Percentiles rank a stretch among this genome's conserved stretches.
Conservation (phyloP, 2,888 invertebrate genomes). For the Synanthedon tipuliformis region DNA sequence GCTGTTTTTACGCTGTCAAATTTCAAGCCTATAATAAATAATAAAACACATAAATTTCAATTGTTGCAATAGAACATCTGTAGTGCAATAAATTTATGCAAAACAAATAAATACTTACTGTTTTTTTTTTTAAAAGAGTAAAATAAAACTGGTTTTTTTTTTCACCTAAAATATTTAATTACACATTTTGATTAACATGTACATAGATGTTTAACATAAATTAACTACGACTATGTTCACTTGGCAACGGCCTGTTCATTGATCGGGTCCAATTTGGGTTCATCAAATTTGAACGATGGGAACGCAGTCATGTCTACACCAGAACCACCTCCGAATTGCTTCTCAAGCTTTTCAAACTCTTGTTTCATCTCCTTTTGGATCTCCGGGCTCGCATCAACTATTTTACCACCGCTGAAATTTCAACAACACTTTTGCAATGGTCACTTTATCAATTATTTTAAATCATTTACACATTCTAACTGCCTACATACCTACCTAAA, state of each 20-base stretch:
- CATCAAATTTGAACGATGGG: constrained; percentile 85
- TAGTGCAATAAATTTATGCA: too few species aligned
- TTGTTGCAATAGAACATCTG: too few species aligned
- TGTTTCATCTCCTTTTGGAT: constrained; percentile 79
- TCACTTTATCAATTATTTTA: neutral
- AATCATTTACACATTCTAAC: neutral
- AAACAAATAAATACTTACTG: too few species aligned
- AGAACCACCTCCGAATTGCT: constrained; percentile 79
- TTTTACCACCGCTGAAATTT: constrained; percentile 78
- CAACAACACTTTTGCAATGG: neutral
- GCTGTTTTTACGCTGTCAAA: too few species aligned
- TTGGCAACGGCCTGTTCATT: constrained; percentile 43
- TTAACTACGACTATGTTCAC: constrained; percentile 21
- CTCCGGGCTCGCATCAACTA: constrained; percentile 85
- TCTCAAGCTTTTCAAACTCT: constrained; percentile 84
- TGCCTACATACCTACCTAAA: too few species aligned
- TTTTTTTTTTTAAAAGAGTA: too few species aligned
- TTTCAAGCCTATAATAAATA: too few species aligned
- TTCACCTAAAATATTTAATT: neutral
- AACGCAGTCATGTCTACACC: constrained; percentile 91
- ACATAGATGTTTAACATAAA: neutral
- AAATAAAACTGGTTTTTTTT: too few species aligned
- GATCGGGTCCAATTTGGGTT: constrained; percentile 77
- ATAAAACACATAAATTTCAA: too few species aligned
- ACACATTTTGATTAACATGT: neutral